Evolutionary conservation across 1,140 invertebrate species (phyloP), one percentile per base, ranked within the genome.

Genomic region (Coelopa frigida): DNA sequence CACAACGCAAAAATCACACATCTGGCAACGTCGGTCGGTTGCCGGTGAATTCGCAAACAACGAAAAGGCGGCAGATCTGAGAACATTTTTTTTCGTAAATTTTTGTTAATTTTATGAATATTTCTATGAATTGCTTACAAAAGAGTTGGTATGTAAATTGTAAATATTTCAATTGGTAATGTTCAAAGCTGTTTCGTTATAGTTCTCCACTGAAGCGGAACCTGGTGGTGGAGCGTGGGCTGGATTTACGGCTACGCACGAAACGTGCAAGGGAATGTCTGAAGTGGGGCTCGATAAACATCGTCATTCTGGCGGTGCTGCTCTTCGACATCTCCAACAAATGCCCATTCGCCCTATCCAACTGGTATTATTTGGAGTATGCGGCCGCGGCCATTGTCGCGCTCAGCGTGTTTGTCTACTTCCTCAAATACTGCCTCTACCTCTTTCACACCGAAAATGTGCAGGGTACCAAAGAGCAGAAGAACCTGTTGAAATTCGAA

Each of bases 361-460:
- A 57, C 11, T 63, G 54, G 48, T 67, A 67, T 40, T 57, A 68
- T 36, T 27, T 61, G 0, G 72, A 76, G 53, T 72, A 65, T 51
- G 26, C 49, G 4, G 21, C 65, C 0, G 50, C 57, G 17, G 56
- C 11, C 35, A 70, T 23, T 14, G 49, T 70, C 3, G 54, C 46
- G 4, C 49, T 74, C 1, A 74, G 73, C 52, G 51, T 65, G 1
- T 5, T 70, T 4, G 73, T 67, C 49, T 70, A 74, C 50, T 51
- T 75, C 32, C 53, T 37, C 21, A 68, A 64, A 46, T 72, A 72
- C 53, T 33, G 70, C 17, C 59, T 57, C 42, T 59, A 66, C 42
- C 46, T 61, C 27, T 48, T 70, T 5, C 48, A 45, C 22, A 50
- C 49, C 3, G 58, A 67, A 36, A 55, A 57, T 24, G 52, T 73